Base-by-base conservation (phyloP, 2,797 vertebrate genomes). In the Pempheris klunzingeri region DNA sequence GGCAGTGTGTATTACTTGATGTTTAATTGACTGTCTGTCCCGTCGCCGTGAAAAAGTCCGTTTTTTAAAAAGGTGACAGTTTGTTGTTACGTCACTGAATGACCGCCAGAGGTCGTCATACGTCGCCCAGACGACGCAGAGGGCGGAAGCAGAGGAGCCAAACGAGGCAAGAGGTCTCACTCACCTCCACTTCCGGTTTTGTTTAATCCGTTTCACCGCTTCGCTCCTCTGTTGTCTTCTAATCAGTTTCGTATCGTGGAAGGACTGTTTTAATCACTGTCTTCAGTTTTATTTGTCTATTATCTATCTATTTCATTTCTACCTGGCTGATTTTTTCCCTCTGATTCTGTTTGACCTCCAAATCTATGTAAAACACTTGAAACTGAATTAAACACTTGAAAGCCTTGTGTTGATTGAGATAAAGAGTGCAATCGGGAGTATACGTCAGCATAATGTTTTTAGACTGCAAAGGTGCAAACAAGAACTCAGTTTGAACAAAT, bases 81-180 rank as follows among this genome's bases (percentile, higher is more conserved):
- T 13, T n/a, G 1, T 20, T 63, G 63, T 69, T 6, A 50, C 18
- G 46, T 70, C 55, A 30, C 28, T 10, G 1, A 50, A 10, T 7
- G 13, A 13, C 72, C 75, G 3, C 75, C 64, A 78, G 83, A 78
- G 63, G 79, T 30, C 79, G 54, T 18, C 59, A 28, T 9, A 6
- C 32, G 18, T 22, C 34, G 7, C 4, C 22, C 20, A 36, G 20
- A 50, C n/a, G n/a, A n/a, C n/a, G 14, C 22, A 2, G 13, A 13
- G 11, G 11, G 5, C 10, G 8, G 44, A 57, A 20, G 10, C 32
- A 30, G n/a, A 64, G 17, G 26, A 17, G 7, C 6, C 7, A 4
- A 20, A 13, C 13, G 15, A 12, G 15, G 9, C n/a, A 2, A 30
- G 57, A 78, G 17, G 11, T 4, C 1, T 76, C 59, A 22, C 46